Evolutionary conservation across 2,888 invertebrate species (phyloP).

Genomic region (Taphrorychus bicolor): DNA sequence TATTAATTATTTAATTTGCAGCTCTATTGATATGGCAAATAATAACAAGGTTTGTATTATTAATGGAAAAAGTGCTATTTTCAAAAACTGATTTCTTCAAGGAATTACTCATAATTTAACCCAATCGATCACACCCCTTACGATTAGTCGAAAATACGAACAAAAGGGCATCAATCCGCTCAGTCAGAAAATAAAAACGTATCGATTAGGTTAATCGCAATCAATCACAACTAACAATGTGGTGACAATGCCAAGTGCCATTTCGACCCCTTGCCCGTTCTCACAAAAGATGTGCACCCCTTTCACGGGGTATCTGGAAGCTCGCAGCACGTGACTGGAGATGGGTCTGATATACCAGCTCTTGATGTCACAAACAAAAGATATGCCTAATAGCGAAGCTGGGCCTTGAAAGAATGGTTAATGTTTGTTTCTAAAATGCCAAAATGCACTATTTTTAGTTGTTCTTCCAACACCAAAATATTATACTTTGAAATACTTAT

Average conservation of each 20-base stretch:
- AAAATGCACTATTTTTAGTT: too few species aligned
- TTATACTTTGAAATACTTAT: too few species aligned
- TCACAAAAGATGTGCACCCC: constrained; percentile 42
- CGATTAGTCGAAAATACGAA: constrained; percentile 14
- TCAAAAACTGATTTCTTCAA: background rate
- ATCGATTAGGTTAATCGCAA: constrained; percentile 45
- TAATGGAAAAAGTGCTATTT: background rate
- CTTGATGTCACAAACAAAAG: constrained; percentile 44
- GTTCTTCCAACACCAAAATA: too few species aligned
- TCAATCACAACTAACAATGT: constrained; percentile 53
- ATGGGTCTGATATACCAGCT: constrained; percentile 38
- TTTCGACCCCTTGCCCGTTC: constrained; percentile 42
- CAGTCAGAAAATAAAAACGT: constrained; percentile 32
- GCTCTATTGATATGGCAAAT: constrained; percentile 46
- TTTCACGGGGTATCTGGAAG: constrained; percentile 42
- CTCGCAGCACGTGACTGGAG: constrained; percentile 40
- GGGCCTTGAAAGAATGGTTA: background rate
- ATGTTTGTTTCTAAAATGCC: too few species aligned
- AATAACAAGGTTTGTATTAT: constrained; percentile 17
- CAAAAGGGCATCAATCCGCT: constrained; percentile 30
- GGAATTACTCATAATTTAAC: constrained; percentile 1
- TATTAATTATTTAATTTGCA: constrained; percentile 49
- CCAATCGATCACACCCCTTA: constrained; percentile 38
- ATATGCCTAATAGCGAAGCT: background rate
- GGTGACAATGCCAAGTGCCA: constrained; percentile 53